These are phyloP conservation scores for Corythornis cristatus DNA, from an alignment of 2,113 vertebrate genomes.

Conservation along the genomic window DNA sequence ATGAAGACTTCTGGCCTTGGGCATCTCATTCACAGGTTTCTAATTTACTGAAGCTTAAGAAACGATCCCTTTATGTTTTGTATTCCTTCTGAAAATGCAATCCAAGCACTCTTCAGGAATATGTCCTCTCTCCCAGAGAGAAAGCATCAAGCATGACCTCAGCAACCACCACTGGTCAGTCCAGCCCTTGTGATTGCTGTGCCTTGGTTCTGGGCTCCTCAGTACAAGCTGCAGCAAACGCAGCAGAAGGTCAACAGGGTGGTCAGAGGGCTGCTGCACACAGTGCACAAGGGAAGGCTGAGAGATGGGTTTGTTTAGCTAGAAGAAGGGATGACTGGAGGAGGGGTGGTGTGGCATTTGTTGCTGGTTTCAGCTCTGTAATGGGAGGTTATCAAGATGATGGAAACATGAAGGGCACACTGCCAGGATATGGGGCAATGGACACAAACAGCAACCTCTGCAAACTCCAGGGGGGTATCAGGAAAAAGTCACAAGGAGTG, in stretches of 20 bases:
- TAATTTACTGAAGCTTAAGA: not conserved
- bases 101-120: not conserved
- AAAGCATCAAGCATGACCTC: not conserved
- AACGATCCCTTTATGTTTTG: not conserved
- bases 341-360: not conserved
- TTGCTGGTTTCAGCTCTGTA: not conserved
- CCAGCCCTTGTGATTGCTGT: not conserved
- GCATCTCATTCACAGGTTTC: not conserved
- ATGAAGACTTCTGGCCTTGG: not conserved
- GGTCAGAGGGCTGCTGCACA: not conserved
- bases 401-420: not conserved
- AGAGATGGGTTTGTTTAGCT: not conserved
- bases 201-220: not conserved
- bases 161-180: not conserved
- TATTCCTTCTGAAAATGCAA: not conserved
- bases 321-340: not conserved
- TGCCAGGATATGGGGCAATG: not conserved
- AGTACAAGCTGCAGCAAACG: not conserved
- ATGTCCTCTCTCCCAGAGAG: not conserved
- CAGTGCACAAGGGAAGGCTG: fast-evolving
- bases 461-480: not conserved
- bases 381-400: not conserved
- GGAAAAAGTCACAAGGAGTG: not conserved
- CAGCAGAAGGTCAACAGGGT: not conserved
- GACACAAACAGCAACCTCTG: not conserved